Evolutionary conservation across 2,797 vertebrate genomes (phyloP), one percentile per base, ranked within the genome.

Genomic region (Macropodus opercularis): DNA sequence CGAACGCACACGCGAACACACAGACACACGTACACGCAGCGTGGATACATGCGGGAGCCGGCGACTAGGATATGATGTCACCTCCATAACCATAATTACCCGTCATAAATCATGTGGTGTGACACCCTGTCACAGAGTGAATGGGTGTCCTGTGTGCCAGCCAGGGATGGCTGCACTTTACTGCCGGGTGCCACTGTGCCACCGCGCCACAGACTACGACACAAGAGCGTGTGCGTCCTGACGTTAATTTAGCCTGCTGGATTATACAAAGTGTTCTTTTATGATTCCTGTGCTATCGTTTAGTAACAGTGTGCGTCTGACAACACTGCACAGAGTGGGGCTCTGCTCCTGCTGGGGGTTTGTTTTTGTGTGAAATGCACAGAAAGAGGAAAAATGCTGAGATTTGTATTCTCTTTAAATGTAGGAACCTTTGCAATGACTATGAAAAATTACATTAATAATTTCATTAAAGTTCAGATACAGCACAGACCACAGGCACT

Each of bases 31-130:
- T 22, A 66, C 21, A 75, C 79, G 62, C 67, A 75, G 53, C 71
- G 21, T 31, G 66, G 69, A 72, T 83, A 69, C 84, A 81, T 67
- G 72, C 47, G 29, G 76, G 68, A 87, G 84, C 64, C 69, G 49
- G 77, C 40, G 42, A 85, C 68, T 58, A 85, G 85, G 85, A 89
- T 89, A 86, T 91, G 89, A 91, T 90, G 90, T 90, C 87, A 90
- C 87, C 84, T 87, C 83, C 84, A 85, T 79, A 89, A 86, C 83
- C 83, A 86, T 91, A 91, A 91, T 91, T 90, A 89, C 85, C 87
- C 83, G 40, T 90, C 89, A 88, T 90, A 89, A 88, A 89, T 91
- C 87, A 90, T 86, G 77, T 81, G 84, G 78, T 81, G 82, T 91
- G 89, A 86, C 87, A 90, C 72, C 27, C 85, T 87, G 86, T 89